Percentiles rank a stretch among this genome's conserved stretches.
Evolutionary conservation across 1,140 invertebrate genomes (phyloP).

Genomic region (Drosophila nannoptera): DNA sequence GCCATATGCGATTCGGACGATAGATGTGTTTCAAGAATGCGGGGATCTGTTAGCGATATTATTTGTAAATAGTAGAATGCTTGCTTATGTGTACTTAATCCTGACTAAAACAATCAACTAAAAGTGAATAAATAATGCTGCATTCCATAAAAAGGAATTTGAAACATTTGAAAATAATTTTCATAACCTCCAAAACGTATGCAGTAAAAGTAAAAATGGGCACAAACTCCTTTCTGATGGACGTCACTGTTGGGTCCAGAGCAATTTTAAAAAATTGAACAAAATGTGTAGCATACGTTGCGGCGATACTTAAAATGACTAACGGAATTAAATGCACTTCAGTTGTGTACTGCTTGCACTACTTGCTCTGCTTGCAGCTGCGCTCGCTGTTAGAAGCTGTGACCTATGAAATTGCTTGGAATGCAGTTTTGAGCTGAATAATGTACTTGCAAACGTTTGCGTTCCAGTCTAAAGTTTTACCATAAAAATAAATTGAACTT

Average conservation of each 20-base stretch:
- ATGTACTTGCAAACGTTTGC: too few relatives aligned
- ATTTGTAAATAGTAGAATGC: constrained; percentile 43
- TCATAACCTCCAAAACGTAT: too few relatives aligned
- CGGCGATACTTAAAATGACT: too few relatives aligned
- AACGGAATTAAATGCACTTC: too few relatives aligned
- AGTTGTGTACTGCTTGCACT: too few relatives aligned
- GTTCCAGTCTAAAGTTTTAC: too few relatives aligned
- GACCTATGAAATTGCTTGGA: neutral
- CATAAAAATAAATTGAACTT: too few relatives aligned
- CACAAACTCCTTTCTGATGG: too few relatives aligned
- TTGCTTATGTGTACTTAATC: neutral
- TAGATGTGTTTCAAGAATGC: constrained; percentile 43
- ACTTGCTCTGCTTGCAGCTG: neutral
- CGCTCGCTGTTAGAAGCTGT: neutral
- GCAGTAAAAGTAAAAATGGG: too few relatives aligned
- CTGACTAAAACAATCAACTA: constrained; percentile 1
- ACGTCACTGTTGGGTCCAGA: too few relatives aligned
- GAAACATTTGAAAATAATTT: neutral
- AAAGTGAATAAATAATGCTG: constrained; percentile 26
- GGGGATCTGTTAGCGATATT: constrained; percentile 22
- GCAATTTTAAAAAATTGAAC: neutral
- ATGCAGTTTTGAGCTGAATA: too few relatives aligned
- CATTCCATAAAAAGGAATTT: constrained; percentile 21
- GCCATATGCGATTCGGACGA: constrained; percentile 83
- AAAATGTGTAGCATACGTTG: neutral